Evolutionary conservation across 2,888 invertebrate species (phyloP).

Genomic region (Sympetrum striolatum): DNA sequence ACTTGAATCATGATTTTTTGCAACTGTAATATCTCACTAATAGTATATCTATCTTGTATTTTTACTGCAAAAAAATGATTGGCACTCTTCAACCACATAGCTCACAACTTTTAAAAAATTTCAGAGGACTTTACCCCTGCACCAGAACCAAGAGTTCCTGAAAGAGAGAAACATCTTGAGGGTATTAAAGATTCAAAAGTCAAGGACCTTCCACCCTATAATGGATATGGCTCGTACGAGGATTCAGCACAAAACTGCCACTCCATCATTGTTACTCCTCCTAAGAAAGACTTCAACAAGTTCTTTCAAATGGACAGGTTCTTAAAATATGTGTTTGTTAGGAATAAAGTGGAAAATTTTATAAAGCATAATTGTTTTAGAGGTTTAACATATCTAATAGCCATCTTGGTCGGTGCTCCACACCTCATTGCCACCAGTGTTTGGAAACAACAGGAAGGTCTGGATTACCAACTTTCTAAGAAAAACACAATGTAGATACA

Average conservation of each 20-base stretch:
- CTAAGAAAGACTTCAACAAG: constrained; percentile 78
- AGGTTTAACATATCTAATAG: too few relatives aligned
- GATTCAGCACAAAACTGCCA: constrained; percentile 89
- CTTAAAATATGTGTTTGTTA: constrained; percentile 5
- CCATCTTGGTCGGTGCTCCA: too few relatives aligned
- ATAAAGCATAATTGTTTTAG: background rate
- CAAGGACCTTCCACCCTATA: constrained; percentile 78
- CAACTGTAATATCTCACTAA: background rate
- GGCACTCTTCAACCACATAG: too few relatives aligned
- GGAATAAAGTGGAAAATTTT: too few relatives aligned
- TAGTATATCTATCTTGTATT: background rate
- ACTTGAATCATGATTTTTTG: too few relatives aligned
- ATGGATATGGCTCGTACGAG: constrained; percentile 88
- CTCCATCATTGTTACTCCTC: constrained; percentile 79
- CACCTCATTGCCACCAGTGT: too few relatives aligned
- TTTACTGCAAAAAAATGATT: background rate
- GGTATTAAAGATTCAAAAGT: constrained; percentile 59
- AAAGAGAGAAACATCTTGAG: constrained; percentile 53
- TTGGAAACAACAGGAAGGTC: too few relatives aligned
- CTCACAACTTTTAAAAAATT: constrained; percentile 45
- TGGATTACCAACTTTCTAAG: too few relatives aligned
- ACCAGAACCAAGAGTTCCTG: constrained; percentile 58
- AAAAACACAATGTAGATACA: too few relatives aligned
- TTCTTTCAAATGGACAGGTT: constrained; percentile 81
- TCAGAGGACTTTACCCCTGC: constrained; percentile 71